Percentiles rank a stretch among this genome's conserved stretches.
Evolutionary conservation across 2,113 vertebrate genomes (phyloP).

Genomic region (Chinchilla lanigera): DNA sequence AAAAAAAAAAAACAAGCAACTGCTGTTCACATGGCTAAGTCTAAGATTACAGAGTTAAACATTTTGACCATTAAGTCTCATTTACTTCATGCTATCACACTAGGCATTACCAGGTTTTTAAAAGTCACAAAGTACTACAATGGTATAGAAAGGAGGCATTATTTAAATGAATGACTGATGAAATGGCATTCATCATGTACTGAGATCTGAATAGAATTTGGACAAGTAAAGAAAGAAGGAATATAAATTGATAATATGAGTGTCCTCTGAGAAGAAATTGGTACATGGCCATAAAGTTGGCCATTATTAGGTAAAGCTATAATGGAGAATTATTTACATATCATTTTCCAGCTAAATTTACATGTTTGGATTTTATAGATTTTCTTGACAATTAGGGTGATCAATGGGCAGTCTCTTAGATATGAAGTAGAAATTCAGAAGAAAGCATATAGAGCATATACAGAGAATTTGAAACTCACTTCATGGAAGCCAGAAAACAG

Average conservation of each 20-base stretch:
- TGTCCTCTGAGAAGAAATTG: not conserved
- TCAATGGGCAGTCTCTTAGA: not conserved
- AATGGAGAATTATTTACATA: not conserved
- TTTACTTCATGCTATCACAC: not conserved
- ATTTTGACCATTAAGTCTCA: not conserved
- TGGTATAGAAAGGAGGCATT: not conserved
- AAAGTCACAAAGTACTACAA: not conserved
- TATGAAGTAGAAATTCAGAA: not conserved
- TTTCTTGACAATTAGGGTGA: not conserved
- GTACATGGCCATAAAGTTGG: not conserved
- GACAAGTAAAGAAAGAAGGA: not conserved
- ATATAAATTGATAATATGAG: not conserved
- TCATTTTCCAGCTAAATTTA: not conserved
- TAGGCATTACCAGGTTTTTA: not conserved
- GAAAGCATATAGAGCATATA: not conserved
- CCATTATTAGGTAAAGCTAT: not conserved
- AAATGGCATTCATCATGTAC: not conserved
- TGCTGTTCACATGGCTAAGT: not conserved
- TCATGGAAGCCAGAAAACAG: not conserved
- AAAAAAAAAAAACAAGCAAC: conserved; percentile 16
- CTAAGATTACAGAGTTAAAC: not conserved
- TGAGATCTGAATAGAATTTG: not conserved
- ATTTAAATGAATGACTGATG: not conserved
- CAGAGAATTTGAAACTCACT: not conserved
- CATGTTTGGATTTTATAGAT: not conserved